Conservation (phyloP, 2,797 vertebrate species). For the Eospalax fontanierii region DNA sequence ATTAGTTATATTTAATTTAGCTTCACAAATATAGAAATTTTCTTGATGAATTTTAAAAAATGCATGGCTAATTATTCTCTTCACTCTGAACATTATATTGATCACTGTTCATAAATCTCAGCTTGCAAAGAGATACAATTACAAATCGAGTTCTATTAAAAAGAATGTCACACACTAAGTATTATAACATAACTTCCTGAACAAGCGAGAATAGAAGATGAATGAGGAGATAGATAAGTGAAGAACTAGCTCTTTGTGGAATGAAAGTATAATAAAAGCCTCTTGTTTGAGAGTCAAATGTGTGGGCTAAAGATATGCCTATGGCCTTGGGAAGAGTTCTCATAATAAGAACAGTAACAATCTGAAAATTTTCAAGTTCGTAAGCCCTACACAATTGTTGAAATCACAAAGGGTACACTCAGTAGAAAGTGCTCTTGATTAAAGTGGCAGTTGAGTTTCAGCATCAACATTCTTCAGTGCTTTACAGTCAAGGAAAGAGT, state of each 20-base stretch:
- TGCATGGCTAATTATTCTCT: neutral
- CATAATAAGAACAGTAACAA: constrained; percentile 66
- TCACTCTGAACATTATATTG: neutral
- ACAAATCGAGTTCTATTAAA: neutral
- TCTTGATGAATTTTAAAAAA: neutral
- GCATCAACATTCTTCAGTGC: neutral
- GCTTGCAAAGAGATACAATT: constrained; percentile 41
- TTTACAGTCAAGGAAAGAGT: neutral
- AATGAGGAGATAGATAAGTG: constrained; percentile 51
- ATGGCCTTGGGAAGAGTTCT: constrained; percentile 69
- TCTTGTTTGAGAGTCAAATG: constrained; percentile 70
- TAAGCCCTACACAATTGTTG: neutral
- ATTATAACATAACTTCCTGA: constrained; percentile 67
- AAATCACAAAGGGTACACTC: neutral
- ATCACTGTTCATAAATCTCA: constrained; percentile 8
- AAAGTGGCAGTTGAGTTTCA: neutral
- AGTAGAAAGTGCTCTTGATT: neutral
- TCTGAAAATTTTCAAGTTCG: constrained; percentile 51
- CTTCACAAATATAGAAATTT: neutral
- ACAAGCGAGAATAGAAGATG: constrained; percentile 21
- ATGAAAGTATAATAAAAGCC: constrained; percentile 77
- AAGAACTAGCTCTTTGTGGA: constrained; percentile 64
- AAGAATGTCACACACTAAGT: constrained; percentile 25
- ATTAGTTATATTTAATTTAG: neutral
- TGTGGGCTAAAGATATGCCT: constrained; percentile 72